phyloP scores from a whole-genome alignment of 2,888 invertebrate genomes.

The Diplazon laetatorius region DNA sequence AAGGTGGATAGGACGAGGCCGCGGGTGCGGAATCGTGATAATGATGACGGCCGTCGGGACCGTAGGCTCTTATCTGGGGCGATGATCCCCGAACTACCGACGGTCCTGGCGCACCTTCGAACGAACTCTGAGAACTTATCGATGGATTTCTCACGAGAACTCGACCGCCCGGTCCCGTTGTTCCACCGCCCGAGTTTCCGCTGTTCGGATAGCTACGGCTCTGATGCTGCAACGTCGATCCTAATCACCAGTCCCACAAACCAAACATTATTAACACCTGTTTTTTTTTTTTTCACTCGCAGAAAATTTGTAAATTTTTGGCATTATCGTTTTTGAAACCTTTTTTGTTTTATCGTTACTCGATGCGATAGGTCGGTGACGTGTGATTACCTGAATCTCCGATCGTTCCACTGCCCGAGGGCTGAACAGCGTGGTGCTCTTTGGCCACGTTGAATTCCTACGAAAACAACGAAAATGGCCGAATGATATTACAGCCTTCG shows the following conservation, averaged over 20 bases:
- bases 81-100: constrained; percentile 91
- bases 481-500: too few species aligned
- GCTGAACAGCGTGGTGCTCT: constrained; percentile 87
- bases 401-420: constrained; percentile 81
- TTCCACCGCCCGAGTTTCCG: constrained; percentile 47
- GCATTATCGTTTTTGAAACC: too few species aligned
- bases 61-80: constrained; percentile 92
- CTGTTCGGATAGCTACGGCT: constrained; percentile 86
- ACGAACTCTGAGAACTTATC: constrained; percentile 92
- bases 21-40: constrained; percentile 75
- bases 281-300: too few species aligned
- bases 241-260: constrained; percentile 33
- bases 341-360: neutral
- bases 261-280: too few species aligned
- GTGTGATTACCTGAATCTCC: constrained; percentile 72
- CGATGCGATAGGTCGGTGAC: too few species aligned
- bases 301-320: too few species aligned
- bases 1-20: constrained; percentile 79
- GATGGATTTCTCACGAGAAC: constrained; percentile 89
- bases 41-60: constrained; percentile 88
- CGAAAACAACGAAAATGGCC: constrained; percentile 25
- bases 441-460: constrained; percentile 88
- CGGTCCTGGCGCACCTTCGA: constrained; percentile 84
- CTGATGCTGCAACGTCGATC: constrained; percentile 84
- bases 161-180: constrained; percentile 55